A percentile compares a stretch with the other conserved stretches of the same genome.
phyloP scores from a whole-genome alignment of 2,888 invertebrate species.

The Hymenopus coronatus region DNA sequence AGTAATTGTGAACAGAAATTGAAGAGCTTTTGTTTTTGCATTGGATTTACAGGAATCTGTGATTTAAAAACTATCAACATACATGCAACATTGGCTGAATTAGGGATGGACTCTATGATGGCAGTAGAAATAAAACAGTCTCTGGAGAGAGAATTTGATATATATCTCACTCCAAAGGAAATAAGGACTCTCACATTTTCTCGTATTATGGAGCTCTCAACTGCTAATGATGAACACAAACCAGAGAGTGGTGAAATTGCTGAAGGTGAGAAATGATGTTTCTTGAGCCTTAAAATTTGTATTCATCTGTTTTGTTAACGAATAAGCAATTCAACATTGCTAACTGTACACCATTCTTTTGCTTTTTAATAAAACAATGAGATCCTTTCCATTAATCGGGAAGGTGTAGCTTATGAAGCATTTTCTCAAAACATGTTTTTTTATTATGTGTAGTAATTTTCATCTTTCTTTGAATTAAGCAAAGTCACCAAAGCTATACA shows the following conservation, averaged over 20 bases:
- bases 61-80: constrained; percentile 67
- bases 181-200: constrained; percentile 77
- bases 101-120: constrained; percentile 97
- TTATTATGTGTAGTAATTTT: too few relatives aligned
- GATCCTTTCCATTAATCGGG: too few relatives aligned
- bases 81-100: constrained; percentile 66
- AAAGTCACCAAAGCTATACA: too few relatives aligned
- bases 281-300: too few relatives aligned
- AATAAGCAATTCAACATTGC: too few relatives aligned
- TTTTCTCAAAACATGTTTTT: too few relatives aligned
- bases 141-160: constrained; percentile 83
- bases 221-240: background rate
- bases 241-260: background rate
- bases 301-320: too few relatives aligned
- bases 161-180: constrained; percentile 82
- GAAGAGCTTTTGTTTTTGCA: constrained; percentile 39
- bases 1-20: too few relatives aligned
- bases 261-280: background rate
- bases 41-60: constrained; percentile 52
- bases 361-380: too few relatives aligned
- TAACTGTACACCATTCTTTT: too few relatives aligned
- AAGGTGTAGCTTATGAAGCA: too few relatives aligned
- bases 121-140: constrained; percentile 94
- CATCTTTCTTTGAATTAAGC: too few relatives aligned
- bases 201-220: background rate